A percentile compares a stretch with the other conserved stretches of the same genome.
These are phyloP conservation scores for Drymonia ruficornis DNA, from an alignment of 2,888 invertebrate species.

Conservation along the genomic window DNA sequence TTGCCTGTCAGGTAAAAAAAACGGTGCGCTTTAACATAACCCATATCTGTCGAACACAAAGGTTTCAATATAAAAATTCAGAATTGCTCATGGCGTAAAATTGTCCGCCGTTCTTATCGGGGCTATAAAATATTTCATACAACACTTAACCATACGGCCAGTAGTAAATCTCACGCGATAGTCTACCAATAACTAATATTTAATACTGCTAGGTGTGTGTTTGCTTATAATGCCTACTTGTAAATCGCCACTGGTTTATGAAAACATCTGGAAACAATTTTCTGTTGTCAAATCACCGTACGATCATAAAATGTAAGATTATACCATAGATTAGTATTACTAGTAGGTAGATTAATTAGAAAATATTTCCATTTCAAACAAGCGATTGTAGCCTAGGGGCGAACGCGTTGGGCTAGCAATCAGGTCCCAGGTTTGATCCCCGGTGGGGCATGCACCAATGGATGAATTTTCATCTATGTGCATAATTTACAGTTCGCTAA, in stretches of 20 bases:
- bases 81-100: conserved; percentile 71
- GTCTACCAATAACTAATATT: conserved; percentile 24
- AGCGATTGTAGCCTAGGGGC: no score
- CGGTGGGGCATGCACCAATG: no score
- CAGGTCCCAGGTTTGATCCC: no score
- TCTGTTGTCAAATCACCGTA: neutral
- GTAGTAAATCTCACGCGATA: conserved; percentile 50
- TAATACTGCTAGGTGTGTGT: neutral
- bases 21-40: neutral
- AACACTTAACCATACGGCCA: conserved; percentile 40
- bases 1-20: neutral
- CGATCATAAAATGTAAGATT: neutral
- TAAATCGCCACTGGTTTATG: conserved; percentile 28
- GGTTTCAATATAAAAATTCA: conserved; percentile 49
- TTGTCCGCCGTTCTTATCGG: conserved; percentile 69
- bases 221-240: conserved; percentile 10
- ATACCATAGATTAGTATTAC: neutral
- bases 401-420: no score
- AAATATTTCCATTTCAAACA: no score
- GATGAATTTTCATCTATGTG: no score
- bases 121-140: conserved; percentile 61
- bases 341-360: no score
- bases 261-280: neutral
- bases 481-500: no score
- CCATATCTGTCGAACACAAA: conserved; percentile 3